Evolutionary conservation across 1,140 invertebrate species (phyloP).

Genomic region (Lutraria rhynchaena): DNA sequence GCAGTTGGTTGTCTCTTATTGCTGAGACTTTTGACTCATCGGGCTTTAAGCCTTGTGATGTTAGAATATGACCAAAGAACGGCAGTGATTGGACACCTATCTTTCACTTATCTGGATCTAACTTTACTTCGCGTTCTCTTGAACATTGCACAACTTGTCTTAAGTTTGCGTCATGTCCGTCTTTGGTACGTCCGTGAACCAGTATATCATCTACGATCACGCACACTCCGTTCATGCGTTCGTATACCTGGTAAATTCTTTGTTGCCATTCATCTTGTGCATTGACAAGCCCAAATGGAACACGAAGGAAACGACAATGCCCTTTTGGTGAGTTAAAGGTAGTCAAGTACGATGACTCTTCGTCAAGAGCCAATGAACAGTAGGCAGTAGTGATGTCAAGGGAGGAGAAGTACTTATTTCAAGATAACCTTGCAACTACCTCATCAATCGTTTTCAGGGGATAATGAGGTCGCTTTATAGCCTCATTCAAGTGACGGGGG

Average conservation of each 20-base stretch:
- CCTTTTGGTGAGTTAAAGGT: neutral
- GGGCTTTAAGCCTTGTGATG: conserved; percentile 73
- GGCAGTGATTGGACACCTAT: neutral
- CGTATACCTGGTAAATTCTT: neutral
- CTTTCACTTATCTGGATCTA: conserved; percentile 8
- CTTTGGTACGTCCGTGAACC: neutral
- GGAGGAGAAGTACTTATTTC: neutral
- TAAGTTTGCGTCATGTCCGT: conserved; percentile 22
- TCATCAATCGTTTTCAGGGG: conserved; percentile 12
- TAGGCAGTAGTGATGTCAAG: neutral
- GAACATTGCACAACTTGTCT: neutral
- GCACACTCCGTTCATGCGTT: neutral
- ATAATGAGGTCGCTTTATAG: too few relatives aligned
- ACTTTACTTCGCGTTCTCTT: neutral
- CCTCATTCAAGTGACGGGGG: too few relatives aligned
- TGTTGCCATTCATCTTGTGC: neutral
- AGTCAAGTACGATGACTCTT: conserved; percentile 12
- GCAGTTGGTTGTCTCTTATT: conserved; percentile 34
- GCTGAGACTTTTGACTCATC: conserved; percentile 79
- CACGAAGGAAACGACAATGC: neutral
- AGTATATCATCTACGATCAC: conserved; percentile 5
- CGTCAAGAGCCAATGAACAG: conserved; percentile 3
- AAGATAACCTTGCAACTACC: conserved; percentile 8
- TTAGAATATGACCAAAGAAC: conserved; percentile 43
- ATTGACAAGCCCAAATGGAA: too few relatives aligned